phyloP scores from a whole-genome alignment of 2,888 invertebrate genomes.

The Lasioglossum figueresi region DNA sequence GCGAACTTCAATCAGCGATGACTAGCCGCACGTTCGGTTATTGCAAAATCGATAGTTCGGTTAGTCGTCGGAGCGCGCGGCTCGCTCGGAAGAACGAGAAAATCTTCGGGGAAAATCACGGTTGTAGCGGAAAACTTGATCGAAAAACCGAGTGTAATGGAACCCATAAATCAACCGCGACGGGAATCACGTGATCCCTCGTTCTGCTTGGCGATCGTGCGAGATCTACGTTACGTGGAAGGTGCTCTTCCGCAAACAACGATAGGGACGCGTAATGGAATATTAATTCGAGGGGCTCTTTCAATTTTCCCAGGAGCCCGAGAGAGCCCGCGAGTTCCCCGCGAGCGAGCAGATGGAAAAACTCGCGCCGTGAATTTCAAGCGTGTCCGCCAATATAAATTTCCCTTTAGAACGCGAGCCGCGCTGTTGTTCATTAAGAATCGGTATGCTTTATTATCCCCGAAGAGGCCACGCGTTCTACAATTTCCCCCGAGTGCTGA shows the following conservation, averaged over 20 bases:
- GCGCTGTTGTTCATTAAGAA: background rate
- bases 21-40: background rate
- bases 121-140: background rate
- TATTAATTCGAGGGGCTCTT: background rate
- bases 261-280: background rate
- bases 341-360: background rate
- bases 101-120: background rate
- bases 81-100: background rate
- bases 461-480: too few relatives aligned
- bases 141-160: background rate
- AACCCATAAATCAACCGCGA: constrained; percentile 5
- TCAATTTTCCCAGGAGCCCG: background rate
- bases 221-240: background rate
- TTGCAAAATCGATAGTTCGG: constrained; percentile 2
- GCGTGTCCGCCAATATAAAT: background rate
- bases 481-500: too few relatives aligned
- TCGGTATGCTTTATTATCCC: too few relatives aligned
- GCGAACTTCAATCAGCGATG: background rate
- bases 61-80: background rate
- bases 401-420: background rate
- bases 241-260: background rate
- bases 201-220: background rate
- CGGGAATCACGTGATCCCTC: background rate
- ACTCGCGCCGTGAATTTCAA: background rate
- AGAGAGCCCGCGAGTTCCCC: background rate